Conservation (phyloP, 2,888 invertebrate species). For the Lasius fuliginosus region DNA sequence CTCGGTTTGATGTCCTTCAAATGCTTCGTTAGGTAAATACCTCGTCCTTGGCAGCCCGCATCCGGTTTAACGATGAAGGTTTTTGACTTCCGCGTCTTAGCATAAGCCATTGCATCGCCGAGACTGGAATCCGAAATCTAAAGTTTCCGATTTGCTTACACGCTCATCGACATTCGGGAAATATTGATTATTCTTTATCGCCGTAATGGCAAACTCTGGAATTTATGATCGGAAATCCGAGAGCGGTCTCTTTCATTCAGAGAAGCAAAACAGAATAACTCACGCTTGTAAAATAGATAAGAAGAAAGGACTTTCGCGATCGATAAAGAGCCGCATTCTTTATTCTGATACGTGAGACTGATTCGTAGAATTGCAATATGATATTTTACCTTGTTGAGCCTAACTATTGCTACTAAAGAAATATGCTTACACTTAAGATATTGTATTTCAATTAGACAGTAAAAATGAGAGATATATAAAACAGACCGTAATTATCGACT, state of each 20-base stretch:
- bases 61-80: conserved; percentile 97
- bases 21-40: conserved; percentile 94
- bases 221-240: conserved; percentile 36
- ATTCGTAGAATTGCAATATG: neutral
- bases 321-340: conserved; percentile 22
- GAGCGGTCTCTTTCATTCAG: conserved; percentile 10
- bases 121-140: conserved; percentile 86
- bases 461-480: neutral
- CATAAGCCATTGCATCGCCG: conserved; percentile 91
- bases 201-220: conserved; percentile 25
- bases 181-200: conserved; percentile 51
- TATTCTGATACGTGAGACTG: conserved; percentile 29
- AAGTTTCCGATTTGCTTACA: conserved; percentile 19
- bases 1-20: conserved; percentile 93
- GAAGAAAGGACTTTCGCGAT: conserved; percentile 11
- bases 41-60: conserved; percentile 95
- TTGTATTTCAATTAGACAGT: conserved; percentile 1
- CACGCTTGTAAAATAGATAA: conserved; percentile 35
- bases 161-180: conserved; percentile 8
- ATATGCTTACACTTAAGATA: neutral
- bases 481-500: neutral
- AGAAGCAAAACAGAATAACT: conserved; percentile 21
- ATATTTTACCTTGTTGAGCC: neutral
- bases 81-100: conserved; percentile 90
- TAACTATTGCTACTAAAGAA: conserved; percentile 1